Conservation (phyloP, 2,888 invertebrate genomes). For the Nephrotoma guestfalica region DNA sequence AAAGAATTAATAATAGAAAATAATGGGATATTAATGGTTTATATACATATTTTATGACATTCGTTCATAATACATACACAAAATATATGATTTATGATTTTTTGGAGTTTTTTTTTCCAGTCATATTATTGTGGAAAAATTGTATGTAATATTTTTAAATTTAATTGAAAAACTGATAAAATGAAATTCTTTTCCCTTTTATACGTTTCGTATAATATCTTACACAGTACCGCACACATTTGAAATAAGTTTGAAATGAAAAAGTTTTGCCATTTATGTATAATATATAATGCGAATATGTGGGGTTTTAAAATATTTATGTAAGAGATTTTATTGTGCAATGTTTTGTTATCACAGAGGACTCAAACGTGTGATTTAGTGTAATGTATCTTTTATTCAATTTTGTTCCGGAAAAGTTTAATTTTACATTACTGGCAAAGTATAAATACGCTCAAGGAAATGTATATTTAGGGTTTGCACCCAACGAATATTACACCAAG, state of each 20-base stretch:
- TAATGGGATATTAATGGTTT: not conserved
- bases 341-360: not conserved
- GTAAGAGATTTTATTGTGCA: not conserved
- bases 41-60: not conserved
- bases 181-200: not conserved
- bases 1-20: not conserved
- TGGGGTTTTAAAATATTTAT: not conserved
- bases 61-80: not conserved
- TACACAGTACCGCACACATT: not conserved
- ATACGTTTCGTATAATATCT: not conserved
- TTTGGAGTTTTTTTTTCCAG: not conserved
- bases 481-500: too few relatives aligned
- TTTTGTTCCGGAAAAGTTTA: not conserved
- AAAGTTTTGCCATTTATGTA: not conserved
- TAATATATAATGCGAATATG: not conserved
- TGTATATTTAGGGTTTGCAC: too few relatives aligned
- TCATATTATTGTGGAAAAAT: not conserved
- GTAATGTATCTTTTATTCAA: not conserved
- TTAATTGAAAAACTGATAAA: not conserved
- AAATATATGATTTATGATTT: not conserved
- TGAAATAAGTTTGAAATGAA: not conserved
- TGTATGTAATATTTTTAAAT: not conserved
- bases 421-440: too few relatives aligned
- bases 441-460: too few relatives aligned
- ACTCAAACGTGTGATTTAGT: not conserved